A percentile compares a stretch with the other conserved stretches of the same genome.
These are phyloP conservation scores for Phrynocephalus guinanensis DNA, from an alignment of 2,797 vertebrate species.

Conservation along the genomic window DNA sequence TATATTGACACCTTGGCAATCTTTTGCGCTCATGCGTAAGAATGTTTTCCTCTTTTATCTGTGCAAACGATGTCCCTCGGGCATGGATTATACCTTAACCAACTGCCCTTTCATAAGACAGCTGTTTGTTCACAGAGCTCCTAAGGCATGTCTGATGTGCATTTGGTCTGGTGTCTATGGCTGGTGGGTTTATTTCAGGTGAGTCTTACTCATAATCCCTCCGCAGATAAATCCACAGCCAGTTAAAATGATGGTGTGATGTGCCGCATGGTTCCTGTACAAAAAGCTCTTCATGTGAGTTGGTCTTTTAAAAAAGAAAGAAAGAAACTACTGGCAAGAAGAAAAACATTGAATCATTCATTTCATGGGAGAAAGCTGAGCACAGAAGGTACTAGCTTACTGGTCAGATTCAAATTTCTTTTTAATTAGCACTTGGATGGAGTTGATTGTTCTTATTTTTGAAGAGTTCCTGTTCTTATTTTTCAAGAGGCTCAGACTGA, in stretches of 20 bases:
- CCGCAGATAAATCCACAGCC: neutral
- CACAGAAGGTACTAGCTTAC: neutral
- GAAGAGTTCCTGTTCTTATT: neutral
- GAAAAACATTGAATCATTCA: neutral
- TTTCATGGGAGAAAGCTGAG: neutral
- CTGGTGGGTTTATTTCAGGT: constrained; percentile 5
- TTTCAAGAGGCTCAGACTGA: no score
- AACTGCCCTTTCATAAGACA: neutral
- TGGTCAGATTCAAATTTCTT: neutral
- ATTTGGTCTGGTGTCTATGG: neutral
- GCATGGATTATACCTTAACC: neutral
- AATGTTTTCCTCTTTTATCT: neutral
- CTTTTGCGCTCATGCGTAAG: neutral
- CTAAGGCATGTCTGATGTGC: neutral
- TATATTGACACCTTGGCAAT: neutral
- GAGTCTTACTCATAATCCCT: neutral
- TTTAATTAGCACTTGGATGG: neutral
- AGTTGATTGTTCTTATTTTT: neutral
- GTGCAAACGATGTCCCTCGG: neutral
- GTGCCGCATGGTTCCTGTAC: neutral
- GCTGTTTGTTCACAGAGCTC: neutral
- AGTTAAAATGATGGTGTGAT: neutral
- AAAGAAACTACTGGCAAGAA: no score
- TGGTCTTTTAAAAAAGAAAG: neutral
- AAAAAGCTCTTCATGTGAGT: neutral